Conservation (phyloP, 2,113 vertebrate species). For the Scopus umbretta region DNA sequence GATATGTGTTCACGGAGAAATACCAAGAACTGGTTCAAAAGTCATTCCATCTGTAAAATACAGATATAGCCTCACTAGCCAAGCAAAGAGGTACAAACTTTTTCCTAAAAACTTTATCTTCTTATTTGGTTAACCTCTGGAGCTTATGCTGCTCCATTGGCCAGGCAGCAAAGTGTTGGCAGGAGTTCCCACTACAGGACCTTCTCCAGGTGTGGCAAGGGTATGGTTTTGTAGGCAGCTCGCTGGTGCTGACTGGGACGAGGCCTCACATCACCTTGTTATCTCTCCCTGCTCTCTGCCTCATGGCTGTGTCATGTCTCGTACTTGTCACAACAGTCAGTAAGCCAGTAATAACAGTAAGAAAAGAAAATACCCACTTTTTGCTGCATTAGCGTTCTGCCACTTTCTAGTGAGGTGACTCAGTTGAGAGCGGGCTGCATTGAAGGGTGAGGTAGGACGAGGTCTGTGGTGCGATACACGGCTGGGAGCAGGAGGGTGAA, state of each 20-base stretch:
- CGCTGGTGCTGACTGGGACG: fast-evolving
- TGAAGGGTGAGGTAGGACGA: not conserved
- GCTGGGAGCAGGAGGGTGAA: not conserved
- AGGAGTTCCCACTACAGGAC: not conserved
- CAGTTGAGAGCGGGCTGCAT: not conserved
- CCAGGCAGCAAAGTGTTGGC: not conserved
- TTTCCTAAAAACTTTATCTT: not conserved
- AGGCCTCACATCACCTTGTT: not conserved
- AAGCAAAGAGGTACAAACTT: not conserved
- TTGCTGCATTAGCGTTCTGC: not conserved
- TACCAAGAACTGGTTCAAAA: not conserved
- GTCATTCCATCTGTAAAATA: not conserved
- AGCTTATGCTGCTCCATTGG: fast-evolving
- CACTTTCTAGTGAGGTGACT: not conserved
- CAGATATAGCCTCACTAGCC: not conserved
- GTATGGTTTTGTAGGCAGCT: not conserved
- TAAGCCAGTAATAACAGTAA: not conserved
- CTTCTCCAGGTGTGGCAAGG: not conserved
- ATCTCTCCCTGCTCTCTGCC: not conserved
- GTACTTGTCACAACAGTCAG: not conserved
- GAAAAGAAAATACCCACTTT: not conserved
- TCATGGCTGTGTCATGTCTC: not conserved
- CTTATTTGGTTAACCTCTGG: not conserved
- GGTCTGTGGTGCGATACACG: not conserved
- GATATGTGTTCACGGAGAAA: fast-evolving